Evolutionary conservation across 2,888 invertebrate genomes (phyloP).

Genomic region (Pilophorus perplexus): DNA sequence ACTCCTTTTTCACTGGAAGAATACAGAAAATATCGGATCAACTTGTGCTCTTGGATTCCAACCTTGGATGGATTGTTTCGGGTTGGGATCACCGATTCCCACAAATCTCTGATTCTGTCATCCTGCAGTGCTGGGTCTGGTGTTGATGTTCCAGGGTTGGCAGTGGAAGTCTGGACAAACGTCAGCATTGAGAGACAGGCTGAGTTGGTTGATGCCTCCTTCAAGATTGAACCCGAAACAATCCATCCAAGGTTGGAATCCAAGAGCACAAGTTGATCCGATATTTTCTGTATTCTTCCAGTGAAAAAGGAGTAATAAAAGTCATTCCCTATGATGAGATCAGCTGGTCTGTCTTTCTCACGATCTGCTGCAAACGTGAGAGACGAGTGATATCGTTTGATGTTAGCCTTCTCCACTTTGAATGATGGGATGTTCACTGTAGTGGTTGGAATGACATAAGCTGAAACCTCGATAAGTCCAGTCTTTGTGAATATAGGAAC

Average conservation of each 20-base stretch:
- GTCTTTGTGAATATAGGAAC: background rate
- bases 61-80: constrained; percentile 10
- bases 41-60: background rate
- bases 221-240: background rate
- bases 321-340: constrained; percentile 5
- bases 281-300: background rate
- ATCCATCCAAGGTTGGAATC: constrained; percentile 9
- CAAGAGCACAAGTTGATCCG: background rate
- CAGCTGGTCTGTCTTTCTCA: background rate
- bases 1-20: too few relatives aligned
- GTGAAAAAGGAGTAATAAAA: background rate
- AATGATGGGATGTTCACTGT: background rate
- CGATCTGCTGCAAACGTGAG: background rate
- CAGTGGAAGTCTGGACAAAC: background rate
- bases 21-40: background rate
- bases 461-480: background rate
- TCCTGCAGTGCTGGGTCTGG: constrained; percentile 6
- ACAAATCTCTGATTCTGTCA: constrained; percentile 2
- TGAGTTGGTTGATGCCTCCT: background rate
- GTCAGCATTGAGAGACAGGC: background rate
- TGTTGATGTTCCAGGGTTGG: background rate
- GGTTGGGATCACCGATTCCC: constrained; percentile 26
- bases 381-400: background rate
- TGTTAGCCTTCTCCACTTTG: background rate
- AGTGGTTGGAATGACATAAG: background rate